phyloP scores from a whole-genome alignment of 2,113 vertebrate genomes.

The Anthoscopus minutus region DNA sequence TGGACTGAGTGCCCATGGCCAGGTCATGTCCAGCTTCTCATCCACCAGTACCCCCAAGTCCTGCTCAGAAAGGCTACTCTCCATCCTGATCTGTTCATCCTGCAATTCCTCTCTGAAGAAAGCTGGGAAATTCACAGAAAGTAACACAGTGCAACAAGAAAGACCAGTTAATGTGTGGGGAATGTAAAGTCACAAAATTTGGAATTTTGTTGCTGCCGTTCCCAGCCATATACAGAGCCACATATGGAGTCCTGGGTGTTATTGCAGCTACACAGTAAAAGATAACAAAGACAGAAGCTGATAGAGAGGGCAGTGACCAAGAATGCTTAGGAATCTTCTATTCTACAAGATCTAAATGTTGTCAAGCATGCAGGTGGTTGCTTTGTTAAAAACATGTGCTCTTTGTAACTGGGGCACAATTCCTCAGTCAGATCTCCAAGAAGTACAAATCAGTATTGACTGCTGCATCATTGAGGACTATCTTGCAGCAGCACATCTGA shows the following conservation, averaged over 20 bases:
- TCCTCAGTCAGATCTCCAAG: not conserved
- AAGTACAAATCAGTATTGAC: not conserved
- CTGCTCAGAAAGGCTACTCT: not conserved
- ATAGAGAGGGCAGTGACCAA: not conserved
- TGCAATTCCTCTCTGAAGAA: not conserved
- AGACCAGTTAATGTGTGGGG: not conserved
- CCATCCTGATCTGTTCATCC: not conserved
- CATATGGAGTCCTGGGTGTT: accelerated
- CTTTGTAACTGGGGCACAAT: not conserved
- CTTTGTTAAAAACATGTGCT: not conserved
- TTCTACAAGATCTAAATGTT: not conserved
- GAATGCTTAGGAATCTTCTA: not conserved
- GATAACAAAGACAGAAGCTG: not conserved
- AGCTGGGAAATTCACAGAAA: not conserved
- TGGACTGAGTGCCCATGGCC: not conserved
- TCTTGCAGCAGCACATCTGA: not conserved
- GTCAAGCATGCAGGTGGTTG: not conserved
- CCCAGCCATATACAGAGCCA: not conserved
- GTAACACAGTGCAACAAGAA: not conserved
- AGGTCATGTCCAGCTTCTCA: not conserved
- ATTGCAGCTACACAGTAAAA: not conserved
- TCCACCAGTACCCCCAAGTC: not conserved
- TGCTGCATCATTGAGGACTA: not conserved
- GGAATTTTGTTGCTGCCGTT: not conserved
- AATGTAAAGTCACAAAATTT: not conserved